Percentiles rank a stretch among this genome's conserved stretches.
Conservation (phyloP, 1,140 invertebrate genomes). For the Bombus pyrosoma region DNA sequence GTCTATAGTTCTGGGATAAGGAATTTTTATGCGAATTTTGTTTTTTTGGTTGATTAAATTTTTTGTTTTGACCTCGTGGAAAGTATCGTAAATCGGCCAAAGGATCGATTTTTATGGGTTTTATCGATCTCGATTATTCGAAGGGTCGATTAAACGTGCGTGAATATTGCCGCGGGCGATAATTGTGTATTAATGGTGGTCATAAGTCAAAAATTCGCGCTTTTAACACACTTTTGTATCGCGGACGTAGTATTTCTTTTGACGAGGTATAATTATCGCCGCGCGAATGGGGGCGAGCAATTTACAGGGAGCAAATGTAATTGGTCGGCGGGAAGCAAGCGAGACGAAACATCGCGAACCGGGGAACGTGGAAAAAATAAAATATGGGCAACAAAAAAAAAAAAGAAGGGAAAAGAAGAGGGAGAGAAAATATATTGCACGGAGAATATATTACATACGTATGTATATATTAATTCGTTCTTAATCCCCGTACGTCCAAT, state of each 20-base stretch:
- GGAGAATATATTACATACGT: not conserved
- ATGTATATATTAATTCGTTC: slow-evolving; percentile 41
- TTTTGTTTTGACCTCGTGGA: not conserved
- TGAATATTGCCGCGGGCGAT: slow-evolving; percentile 29
- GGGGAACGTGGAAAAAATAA: not conserved
- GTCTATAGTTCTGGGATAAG: not conserved
- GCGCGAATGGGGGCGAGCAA: slow-evolving; percentile 44
- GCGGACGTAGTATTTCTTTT: slow-evolving; percentile 39
- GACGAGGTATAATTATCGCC: slow-evolving; percentile 45
- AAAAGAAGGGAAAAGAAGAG: not conserved
- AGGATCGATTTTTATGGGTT: not conserved
- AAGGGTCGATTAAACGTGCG: slow-evolving; percentile 16
- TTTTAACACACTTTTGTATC: slow-evolving; percentile 50
- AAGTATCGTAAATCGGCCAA: not conserved
- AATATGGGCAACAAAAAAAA: not conserved
- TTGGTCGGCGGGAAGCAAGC: slow-evolving; percentile 24
- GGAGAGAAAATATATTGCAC: not conserved
- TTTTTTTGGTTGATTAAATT: not conserved
- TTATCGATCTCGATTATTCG: not conserved
- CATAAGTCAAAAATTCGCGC: slow-evolving; percentile 40
- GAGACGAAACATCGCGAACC: slow-evolving; percentile 42
- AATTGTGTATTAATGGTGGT: slow-evolving; percentile 45
- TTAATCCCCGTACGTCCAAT: slow-evolving; percentile 47
- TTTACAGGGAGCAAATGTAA: slow-evolving; percentile 46
- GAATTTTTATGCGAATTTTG: not conserved